Base-by-base conservation (phyloP, 1,140 invertebrate species). In the Solenopsis invicta region DNA sequence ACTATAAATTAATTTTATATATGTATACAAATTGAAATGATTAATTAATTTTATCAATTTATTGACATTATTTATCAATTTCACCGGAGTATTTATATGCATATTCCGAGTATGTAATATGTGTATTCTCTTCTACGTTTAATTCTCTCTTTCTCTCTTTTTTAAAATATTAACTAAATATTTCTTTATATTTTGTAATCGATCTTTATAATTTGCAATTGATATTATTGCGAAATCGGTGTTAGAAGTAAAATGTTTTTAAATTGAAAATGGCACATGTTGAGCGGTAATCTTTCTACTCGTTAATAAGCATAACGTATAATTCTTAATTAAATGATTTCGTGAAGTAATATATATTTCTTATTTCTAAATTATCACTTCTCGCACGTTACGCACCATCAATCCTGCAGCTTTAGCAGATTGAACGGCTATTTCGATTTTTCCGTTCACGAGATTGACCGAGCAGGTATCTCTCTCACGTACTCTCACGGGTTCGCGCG, bases 361-460 rank as follows among this genome's bases (percentile, higher is more conserved):
- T 56, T 21, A 41, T 41, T 77, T 41, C 9, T 12, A 69, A 41
- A 75, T 18, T 61, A 59, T 61, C 52, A 52, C 29, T 24, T 76
- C 21, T 16, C 41, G 45, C 45, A 69, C 41, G n/a, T 52, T 41
- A 8, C 6, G 12, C 21, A n/a, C 24, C 21, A 71, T 69, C 18
- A 37, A 34, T 66, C 13, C 24, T 59, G n/a, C 41, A 29, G n/a
- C 3, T 34, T 64, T 48, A 72, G 12, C 16, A n/a, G 24, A 74
- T n/a, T 18, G 18, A 52, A 45, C 16, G 56, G n/a, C 21, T 77
- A 77, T 88, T 88, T 76, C 48, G 77, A 85, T 88, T 85, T 72
- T 82, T 62, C 67, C 24, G 34, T 61, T 89, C 86, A 72, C 78
- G 21, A 21, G 69, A 62, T 13, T 21, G 34, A 45, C 16, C 50